A percentile compares a stretch with the other conserved stretches of the same genome.
Evolutionary conservation across 2,888 invertebrate genomes (phyloP).

Genomic region (Dimorphilus gyrociliatus): DNA sequence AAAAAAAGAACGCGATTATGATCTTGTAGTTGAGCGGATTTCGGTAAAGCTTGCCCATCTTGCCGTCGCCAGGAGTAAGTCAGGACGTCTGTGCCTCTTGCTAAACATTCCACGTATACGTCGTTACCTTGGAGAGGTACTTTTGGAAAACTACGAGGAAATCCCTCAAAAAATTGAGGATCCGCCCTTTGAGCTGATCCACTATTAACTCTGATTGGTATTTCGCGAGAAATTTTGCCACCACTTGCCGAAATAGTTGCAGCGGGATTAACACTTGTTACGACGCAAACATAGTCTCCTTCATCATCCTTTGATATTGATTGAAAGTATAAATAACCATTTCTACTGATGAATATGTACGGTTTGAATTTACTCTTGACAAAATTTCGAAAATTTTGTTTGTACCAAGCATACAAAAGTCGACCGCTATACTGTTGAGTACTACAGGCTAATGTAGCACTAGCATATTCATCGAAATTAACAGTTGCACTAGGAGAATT

Average conservation of each 20-base stretch:
- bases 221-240: constrained; percentile 9
- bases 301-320: constrained; percentile 61
- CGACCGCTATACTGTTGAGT: constrained; percentile 47
- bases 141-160: constrained; percentile 86
- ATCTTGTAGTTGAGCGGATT: constrained; percentile 53
- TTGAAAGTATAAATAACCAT: constrained; percentile 85
- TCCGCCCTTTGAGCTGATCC: constrained; percentile 6
- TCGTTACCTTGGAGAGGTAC: constrained; percentile 76
- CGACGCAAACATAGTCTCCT: constrained; percentile 19
- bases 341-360: constrained; percentile 70
- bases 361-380: constrained; percentile 71
- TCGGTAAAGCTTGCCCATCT: constrained; percentile 45
- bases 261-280: constrained; percentile 9
- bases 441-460: constrained; percentile 61
- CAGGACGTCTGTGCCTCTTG: constrained; percentile 60
- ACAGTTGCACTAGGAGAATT: constrained; percentile 23
- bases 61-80: constrained; percentile 17
- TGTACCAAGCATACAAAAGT: constrained; percentile 66
- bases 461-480: constrained; percentile 13
- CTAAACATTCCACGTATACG: constrained; percentile 79
- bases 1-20: constrained; percentile 72
- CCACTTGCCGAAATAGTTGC: constrained; percentile 15
- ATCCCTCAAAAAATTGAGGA: constrained; percentile 74
- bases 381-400: constrained; percentile 72
- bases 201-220: neutral